phyloP scores from a whole-genome alignment of 2,888 invertebrate genomes.

The Flexamia atlantica region DNA sequence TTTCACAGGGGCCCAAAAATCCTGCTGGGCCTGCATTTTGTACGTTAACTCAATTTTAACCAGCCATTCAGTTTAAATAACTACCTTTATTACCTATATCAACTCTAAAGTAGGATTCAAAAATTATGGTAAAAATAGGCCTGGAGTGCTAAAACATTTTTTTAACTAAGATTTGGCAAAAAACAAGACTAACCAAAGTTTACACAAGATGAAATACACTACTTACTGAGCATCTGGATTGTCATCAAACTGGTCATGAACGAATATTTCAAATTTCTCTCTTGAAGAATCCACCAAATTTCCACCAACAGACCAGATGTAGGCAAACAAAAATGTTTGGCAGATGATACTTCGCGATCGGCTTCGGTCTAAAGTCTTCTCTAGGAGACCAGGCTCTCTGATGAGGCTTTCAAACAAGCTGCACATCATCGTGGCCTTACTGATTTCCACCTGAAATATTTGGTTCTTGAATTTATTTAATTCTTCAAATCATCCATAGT shows the following conservation, averaged over 20 bases:
- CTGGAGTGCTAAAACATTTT: too few species aligned
- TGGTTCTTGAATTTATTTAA: too few species aligned
- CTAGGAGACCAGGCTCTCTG: conserved; percentile 80
- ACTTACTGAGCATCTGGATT: conserved; percentile 81
- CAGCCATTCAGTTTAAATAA: too few species aligned
- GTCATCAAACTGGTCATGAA: conserved; percentile 84
- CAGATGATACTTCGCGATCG: conserved; percentile 81
- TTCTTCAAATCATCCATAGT: too few species aligned
- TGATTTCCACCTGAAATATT: conserved; percentile 85
- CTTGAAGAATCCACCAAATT: conserved; percentile 86
- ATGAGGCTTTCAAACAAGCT: conserved; percentile 85
- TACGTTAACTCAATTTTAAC: too few species aligned
- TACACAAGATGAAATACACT: background rate
- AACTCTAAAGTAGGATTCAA: too few species aligned
- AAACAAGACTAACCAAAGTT: background rate
- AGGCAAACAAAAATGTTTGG: conserved; percentile 89
- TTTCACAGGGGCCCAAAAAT: too few species aligned
- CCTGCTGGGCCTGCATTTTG: too few species aligned
- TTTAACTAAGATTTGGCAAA: too few species aligned
- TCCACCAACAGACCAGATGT: conserved; percentile 92
- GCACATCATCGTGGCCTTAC: conserved; percentile 88
- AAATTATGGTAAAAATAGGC: too few species aligned
- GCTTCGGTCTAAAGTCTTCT: conserved; percentile 78
- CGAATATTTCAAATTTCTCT: conserved; percentile 82
- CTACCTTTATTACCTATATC: too few species aligned